A percentile compares a stretch with the other conserved stretches of the same genome.
Conservation (phyloP, 2,797 vertebrate genomes). For the Mus minutoides region DNA sequence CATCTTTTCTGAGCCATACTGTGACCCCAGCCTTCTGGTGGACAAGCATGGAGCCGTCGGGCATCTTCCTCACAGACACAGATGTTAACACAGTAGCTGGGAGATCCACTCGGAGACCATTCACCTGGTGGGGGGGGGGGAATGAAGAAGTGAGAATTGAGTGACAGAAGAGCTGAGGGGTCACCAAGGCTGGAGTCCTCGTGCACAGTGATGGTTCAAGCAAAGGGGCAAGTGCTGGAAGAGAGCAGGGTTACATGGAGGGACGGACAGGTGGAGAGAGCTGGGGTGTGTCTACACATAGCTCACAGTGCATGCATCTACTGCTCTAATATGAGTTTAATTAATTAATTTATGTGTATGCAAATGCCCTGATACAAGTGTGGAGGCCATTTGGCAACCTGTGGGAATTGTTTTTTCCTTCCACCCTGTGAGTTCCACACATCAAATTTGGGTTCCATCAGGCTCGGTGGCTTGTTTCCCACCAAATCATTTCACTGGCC, state of each 20-base stretch:
- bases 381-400: background rate
- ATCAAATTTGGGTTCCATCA: background rate
- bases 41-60: slow-evolving; percentile 81
- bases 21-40: slow-evolving; percentile 81
- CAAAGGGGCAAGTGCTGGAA: background rate
- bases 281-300: no score
- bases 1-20: slow-evolving; percentile 83
- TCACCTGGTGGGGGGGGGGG: slow-evolving; percentile 83
- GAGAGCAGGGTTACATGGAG: background rate
- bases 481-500: background rate
- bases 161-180: background rate
- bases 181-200: background rate
- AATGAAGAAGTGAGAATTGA: slow-evolving; percentile 40
- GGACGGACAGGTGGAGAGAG: background rate
- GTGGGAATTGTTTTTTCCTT: background rate
- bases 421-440: background rate
- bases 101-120: slow-evolving; percentile 85
- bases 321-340: background rate
- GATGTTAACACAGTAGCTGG: slow-evolving; percentile 82
- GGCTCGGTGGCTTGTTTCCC: background rate
- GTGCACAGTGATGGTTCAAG: background rate
- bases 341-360: background rate
- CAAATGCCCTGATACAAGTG: background rate
- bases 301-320: background rate
- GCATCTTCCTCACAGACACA: slow-evolving; percentile 60